phyloP scores from a whole-genome alignment of 1,140 invertebrate species.

The Conus ventricosus region DNA sequence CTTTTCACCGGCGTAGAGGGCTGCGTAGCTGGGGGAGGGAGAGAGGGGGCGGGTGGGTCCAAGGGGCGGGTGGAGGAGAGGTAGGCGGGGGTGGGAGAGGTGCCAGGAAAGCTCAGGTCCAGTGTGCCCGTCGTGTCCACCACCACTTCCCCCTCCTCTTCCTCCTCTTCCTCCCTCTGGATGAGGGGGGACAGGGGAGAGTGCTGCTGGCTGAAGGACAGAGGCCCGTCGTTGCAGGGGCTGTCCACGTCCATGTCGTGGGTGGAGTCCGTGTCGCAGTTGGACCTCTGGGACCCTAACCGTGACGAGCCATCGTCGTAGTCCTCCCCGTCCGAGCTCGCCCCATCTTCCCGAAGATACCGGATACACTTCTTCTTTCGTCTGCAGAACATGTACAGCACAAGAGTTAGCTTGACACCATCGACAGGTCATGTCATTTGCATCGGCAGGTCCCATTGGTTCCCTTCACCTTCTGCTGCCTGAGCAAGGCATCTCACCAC shows the following conservation, averaged over 20 bases:
- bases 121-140: neutral
- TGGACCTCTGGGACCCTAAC: constrained; percentile 39
- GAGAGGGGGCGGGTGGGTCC: neutral
- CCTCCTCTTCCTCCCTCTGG: neutral
- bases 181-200: constrained; percentile 31
- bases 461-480: too few relatives aligned
- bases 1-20: neutral
- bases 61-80: neutral
- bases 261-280: constrained; percentile 52
- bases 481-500: too few relatives aligned
- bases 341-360: constrained; percentile 46
- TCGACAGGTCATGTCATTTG: too few relatives aligned
- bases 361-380: constrained; percentile 95
- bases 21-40: neutral
- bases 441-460: too few relatives aligned
- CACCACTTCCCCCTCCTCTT: constrained; percentile 7
- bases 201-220: constrained; percentile 20
- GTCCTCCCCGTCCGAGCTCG: constrained; percentile 40
- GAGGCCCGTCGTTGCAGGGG: neutral
- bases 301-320: constrained; percentile 36
- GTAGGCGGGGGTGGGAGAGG: neutral
- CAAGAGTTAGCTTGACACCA: too few relatives aligned
- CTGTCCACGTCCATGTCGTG: constrained; percentile 37
- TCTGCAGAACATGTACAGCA: constrained; percentile 77
- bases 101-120: neutral